Evolutionary conservation across 2,113 vertebrate species (phyloP), one percentile per base, ranked within the genome.

Genomic region (Gymnorhina tibicen): DNA sequence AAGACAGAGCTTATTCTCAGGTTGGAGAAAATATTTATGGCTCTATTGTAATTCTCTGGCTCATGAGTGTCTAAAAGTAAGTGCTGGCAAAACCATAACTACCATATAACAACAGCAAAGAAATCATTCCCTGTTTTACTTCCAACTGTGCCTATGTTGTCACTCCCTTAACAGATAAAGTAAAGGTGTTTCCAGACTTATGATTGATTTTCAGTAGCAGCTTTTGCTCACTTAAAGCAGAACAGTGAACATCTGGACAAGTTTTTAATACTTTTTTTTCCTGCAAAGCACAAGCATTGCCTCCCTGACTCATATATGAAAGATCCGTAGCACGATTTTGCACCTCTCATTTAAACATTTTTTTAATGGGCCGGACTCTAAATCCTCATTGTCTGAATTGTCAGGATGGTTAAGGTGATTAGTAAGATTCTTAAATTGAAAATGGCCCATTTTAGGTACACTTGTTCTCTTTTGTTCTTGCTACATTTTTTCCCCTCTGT

Each of bases 401-500:
- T 42, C 2, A 9, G 47, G 52, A 35, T 69, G 15, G 49, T 37
- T 68, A 68, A 92, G 16, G 28, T 79, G 53, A 76, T 79, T 73
- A 79, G 19, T n/a, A 90, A 85, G 12, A 27, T 70, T 44, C 5
- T 91, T 80, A 56, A 50, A 52, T 26, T 66, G 47, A 90, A 77
- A 88, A 80, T 26, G 24, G 28, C 33, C 9, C 41, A 63, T 92
- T 88, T 93, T 80, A 93, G 35, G 39, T 49, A 47, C 6, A 7
- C 3, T 84, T 27, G 4, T 74, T 74, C 46, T 67, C 37, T 84
- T 68, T 91, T 39, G 10, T 12, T 78, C 33, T 64, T 59, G 13
- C 21, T 21, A 11, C 3, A 0, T 8, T 27, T 20, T 28, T 10
- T 1, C 0, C 3, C 1, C 2, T 2, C 20, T 5, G 4, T 39